These are phyloP conservation scores for Peromyscus melanophrys DNA, from an alignment of 2,797 vertebrate genomes.

Conservation along the genomic window DNA sequence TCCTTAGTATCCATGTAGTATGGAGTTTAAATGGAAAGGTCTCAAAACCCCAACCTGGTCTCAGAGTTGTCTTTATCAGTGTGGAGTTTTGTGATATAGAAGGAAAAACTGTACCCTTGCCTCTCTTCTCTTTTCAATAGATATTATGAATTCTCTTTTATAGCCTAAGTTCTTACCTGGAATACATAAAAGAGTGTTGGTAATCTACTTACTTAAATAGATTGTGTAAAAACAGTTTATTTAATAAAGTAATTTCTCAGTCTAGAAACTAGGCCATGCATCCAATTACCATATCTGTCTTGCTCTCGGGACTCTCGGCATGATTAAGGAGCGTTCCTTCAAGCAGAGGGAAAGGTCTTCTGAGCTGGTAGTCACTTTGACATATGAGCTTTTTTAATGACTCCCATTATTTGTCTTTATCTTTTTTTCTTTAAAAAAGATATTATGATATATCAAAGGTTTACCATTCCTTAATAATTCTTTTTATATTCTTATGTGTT, in stretches of 20 bases:
- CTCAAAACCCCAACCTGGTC: neutral
- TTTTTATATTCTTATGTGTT: neutral
- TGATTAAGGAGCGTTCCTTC: neutral
- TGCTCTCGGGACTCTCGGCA: neutral
- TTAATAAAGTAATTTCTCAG: slow-evolving; percentile 11
- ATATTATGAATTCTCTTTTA: neutral
- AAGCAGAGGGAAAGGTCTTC: neutral
- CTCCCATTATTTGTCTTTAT: neutral
- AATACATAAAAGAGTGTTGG: neutral
- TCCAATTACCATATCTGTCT: slow-evolving; percentile 3
- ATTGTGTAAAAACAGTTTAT: slow-evolving; percentile 33
- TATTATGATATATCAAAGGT: neutral
- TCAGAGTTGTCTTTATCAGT: neutral
- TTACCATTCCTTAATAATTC: neutral
- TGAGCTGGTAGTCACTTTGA: neutral
- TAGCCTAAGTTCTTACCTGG: neutral
- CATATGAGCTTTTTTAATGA: neutral
- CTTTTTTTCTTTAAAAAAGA: neutral
- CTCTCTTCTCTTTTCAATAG: neutral
- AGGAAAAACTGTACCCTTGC: neutral
- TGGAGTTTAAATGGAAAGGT: neutral
- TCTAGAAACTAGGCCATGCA: slow-evolving; percentile 4
- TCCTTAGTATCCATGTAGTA: neutral
- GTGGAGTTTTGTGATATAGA: neutral
- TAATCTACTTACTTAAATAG: neutral